Conservation (phyloP, 2,888 invertebrate genomes). For the Itoplectis maculator region DNA sequence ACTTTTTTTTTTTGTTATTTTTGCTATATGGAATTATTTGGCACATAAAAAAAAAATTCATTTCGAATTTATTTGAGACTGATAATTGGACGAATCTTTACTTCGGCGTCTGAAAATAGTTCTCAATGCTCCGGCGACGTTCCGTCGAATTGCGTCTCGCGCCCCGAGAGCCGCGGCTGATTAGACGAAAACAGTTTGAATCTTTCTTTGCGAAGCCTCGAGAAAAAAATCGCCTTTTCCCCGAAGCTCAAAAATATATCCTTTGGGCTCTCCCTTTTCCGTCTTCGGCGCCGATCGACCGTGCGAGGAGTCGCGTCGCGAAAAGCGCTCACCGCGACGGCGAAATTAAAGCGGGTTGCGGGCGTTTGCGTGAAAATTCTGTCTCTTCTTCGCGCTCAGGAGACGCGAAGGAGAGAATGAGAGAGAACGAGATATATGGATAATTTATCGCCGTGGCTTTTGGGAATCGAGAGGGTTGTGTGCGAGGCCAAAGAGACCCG, state of each 20-base stretch:
- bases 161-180: neutral
- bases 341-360: constrained; percentile 61
- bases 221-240: constrained; percentile 17
- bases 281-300: constrained; percentile 52
- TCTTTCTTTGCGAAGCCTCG: too few relatives aligned
- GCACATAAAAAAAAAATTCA: too few relatives aligned
- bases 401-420: neutral
- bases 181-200: constrained; percentile 25
- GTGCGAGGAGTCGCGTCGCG: constrained; percentile 7
- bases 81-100: too few relatives aligned
- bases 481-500: constrained; percentile 43
- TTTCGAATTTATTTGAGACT: neutral
- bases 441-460: constrained; percentile 79
- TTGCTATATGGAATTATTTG: too few relatives aligned
- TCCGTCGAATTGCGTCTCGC: neutral
- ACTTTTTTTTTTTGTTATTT: too few relatives aligned
- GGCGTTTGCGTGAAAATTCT: constrained; percentile 51
- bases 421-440: constrained; percentile 58
- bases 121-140: too few relatives aligned
- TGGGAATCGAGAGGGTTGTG: constrained; percentile 74
- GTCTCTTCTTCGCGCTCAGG: neutral
- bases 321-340: constrained; percentile 56
- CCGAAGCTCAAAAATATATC: constrained; percentile 43
- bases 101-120: constrained; percentile 11
- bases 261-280: constrained; percentile 39